Evolutionary conservation across 2,888 invertebrate genomes (phyloP).

Genomic region (Cryptus armator): DNA sequence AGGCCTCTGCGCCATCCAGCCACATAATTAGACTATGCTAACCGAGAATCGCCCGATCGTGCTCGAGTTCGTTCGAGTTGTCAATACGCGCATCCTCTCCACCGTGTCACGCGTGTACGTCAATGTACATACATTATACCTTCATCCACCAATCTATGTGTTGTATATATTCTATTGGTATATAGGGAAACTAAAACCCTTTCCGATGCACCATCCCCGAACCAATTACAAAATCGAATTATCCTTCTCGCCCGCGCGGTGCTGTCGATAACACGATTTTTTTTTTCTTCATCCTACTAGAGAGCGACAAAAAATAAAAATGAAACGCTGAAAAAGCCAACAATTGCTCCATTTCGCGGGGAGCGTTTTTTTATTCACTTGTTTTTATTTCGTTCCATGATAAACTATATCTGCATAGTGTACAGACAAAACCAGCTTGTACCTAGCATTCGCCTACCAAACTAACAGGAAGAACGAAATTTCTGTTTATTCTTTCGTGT

Average conservation of each 20-base stretch:
- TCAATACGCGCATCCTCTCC: constrained; percentile 15
- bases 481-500: constrained; percentile 18
- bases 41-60: constrained; percentile 35
- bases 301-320: neutral
- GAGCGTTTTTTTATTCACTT: constrained; percentile 9
- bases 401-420: constrained; percentile 7
- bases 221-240: constrained; percentile 65
- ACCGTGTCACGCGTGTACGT: neutral
- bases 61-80: neutral
- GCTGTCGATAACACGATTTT: constrained; percentile 57
- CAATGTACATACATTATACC: neutral
- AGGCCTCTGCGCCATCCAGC: constrained; percentile 4
- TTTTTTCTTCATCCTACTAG: constrained; percentile 31
- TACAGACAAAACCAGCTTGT: neutral
- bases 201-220: constrained; percentile 35
- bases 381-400: constrained; percentile 19
- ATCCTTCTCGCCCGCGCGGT: constrained; percentile 37
- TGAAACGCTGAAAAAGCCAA: constrained; percentile 26
- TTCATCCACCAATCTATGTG: neutral
- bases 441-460: too few species aligned
- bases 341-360: constrained; percentile 42
- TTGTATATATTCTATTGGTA: constrained; percentile 1
- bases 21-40: constrained; percentile 46
- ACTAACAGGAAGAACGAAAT: constrained; percentile 4
- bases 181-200: constrained; percentile 31